These are phyloP conservation scores for Sebastes reedi DNA, from an alignment of 2,797 vertebrate species.

Conservation along the genomic window DNA sequence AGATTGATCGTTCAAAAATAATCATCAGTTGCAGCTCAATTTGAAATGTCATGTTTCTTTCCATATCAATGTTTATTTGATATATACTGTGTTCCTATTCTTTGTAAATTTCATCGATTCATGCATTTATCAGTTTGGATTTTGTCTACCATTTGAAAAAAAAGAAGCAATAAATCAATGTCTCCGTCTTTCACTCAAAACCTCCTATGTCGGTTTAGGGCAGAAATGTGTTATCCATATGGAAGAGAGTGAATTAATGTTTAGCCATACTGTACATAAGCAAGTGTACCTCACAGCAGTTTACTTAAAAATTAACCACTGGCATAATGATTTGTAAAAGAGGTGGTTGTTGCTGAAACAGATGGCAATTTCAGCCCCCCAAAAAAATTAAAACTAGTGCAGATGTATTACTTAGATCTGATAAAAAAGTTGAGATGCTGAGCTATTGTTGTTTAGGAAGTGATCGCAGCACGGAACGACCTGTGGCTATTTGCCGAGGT, in stretches of 20 bases:
- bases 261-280: neutral
- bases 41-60: neutral
- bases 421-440: neutral
- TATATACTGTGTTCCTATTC: neutral
- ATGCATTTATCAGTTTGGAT: neutral
- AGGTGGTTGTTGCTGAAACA: neutral
- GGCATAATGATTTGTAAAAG: neutral
- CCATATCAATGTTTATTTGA: neutral
- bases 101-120: neutral
- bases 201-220: fast-evolving
- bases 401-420: neutral
- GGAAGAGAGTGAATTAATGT: neutral
- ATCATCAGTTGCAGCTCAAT: neutral
- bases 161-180: neutral
- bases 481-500: neutral
- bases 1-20: too few species aligned
- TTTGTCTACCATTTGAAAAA: neutral
- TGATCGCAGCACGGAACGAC: neutral
- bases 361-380: neutral
- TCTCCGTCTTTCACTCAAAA: neutral
- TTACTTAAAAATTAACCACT: neutral
- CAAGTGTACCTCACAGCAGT: neutral
- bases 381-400: neutral
- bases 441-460: slow-evolving; percentile 13
- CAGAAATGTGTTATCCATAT: neutral